Evolutionary conservation across 2,797 vertebrate genomes (phyloP), one percentile per base, ranked within the genome.

Genomic region (Lithobates pipiens): DNA sequence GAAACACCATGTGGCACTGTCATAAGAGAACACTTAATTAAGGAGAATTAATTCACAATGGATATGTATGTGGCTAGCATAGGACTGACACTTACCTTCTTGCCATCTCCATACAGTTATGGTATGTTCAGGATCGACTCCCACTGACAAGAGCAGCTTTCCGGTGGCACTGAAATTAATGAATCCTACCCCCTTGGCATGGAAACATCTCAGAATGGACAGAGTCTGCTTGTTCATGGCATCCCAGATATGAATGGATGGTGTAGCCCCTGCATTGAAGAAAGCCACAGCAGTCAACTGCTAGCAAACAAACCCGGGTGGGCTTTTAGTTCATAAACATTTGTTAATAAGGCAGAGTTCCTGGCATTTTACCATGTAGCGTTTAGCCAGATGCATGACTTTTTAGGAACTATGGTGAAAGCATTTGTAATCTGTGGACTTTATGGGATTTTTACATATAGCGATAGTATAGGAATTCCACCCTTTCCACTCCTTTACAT

Each of bases 71-170:
- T 39, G 50, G 13, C 16, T 5, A 54, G 50, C 50, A 54, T 16
- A 54, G 16, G 50, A 54, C 2, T 6, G 54, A 32, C 34, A 83
- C 27, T 78, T 92, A 99, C 98, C 98, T 96, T 99, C 98, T 76
- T 99, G 98, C 98, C 98, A 99, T 78, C 97, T 93, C 98, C 98
- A 99, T 77, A 99, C 95, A 0, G 97, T 98, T 93, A 99, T 96
- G 69, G 96, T 97, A 86, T 99, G 96, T 57, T 99, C 97, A 0
- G 96, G 96, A 87, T 99, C 98, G 39, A 97, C 96, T 10, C 98
- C 98, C 50, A 99, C 96, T 0, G 97, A 98, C 44, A 99, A 95
- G 88, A 99, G 95, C 27, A 99, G 96, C 86, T 98, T 99, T 4
- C 98, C 98, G 0, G 98, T 99, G 7, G 98, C 98, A 0, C 98